Evolutionary conservation across 1,140 invertebrate species (phyloP), one percentile per base, ranked within the genome.

Genomic region (Drosophila mayri): DNA sequence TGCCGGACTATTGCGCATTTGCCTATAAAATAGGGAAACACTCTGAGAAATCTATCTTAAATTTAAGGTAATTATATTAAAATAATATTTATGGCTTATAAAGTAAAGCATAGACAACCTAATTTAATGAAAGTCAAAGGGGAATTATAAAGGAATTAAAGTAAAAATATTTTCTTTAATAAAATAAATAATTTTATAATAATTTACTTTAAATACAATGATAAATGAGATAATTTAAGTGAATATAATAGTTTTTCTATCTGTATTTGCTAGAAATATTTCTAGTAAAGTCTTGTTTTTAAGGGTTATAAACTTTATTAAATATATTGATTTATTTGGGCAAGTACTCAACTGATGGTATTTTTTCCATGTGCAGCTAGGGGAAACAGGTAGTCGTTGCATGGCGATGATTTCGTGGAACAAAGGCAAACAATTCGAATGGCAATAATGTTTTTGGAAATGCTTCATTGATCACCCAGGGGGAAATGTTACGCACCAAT

Each of bases 341-440:
- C 6, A 49, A 47, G 0, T 47, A 1, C 16, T 4, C 1, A 49
- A n/a, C 25, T 28, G 16, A 25, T 25, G 8, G 3, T 3, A 6
- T 11, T 11, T 50, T 60, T 61, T 32, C 54, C 9, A 16, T 7
- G 72, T 76, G 47, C 37, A 28, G n/a, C 38, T 20, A 16, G 4
- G 18, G 38, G 9, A 25, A 57, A 64, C 76, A 86, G 82, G 67
- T 86, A 75, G 58, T 81, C 71, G 63, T 78, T 71, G 50, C 49
- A 70, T 4, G 44, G 16, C 18, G 46, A 87, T 85, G 68, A 82
- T 66, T 82, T 66, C 81, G 73, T 78, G 46, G 20, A 85, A 50
- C 64, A 81, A 68, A 78, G 59, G 49, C 46, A 82, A 75, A 57
- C 70, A 75, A 86, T 62, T 60, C 46, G 43, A 43, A 85, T 68